Evolutionary conservation across 2,888 invertebrate species (phyloP).

Genomic region (Drosophila tanythrix): DNA sequence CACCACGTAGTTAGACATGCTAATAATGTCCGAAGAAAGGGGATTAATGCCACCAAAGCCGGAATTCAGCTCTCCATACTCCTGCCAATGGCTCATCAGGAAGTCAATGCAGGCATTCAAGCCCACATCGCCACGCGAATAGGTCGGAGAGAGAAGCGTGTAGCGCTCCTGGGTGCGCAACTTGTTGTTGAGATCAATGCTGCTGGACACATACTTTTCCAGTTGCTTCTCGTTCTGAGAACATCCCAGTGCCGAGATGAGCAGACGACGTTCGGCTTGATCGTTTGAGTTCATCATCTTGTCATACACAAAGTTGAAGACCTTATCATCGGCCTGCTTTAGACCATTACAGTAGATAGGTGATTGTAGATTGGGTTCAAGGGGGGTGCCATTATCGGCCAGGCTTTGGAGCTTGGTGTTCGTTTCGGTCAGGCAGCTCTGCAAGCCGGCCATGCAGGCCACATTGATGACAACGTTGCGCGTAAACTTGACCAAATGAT

Average conservation of each 20-base stretch:
- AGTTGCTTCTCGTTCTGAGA: conserved; percentile 86
- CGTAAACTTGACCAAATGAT: conserved; percentile 77
- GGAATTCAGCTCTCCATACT: conserved; percentile 69
- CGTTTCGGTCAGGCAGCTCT: conserved; percentile 78
- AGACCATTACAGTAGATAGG: conserved; percentile 84
- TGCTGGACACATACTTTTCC: conserved; percentile 85
- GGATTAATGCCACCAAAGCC: conserved; percentile 77
- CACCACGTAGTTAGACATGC: conserved; percentile 76
- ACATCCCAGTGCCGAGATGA: conserved; percentile 89
- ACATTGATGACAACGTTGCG: conserved; percentile 80
- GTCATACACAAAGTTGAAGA: conserved; percentile 88
- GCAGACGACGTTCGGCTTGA: conserved; percentile 87
- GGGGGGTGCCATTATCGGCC: conserved; percentile 53
- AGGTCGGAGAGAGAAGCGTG: conserved; percentile 74
- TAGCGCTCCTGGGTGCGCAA: conserved; percentile 76
- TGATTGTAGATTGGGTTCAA: conserved; percentile 82
- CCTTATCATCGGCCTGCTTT: conserved; percentile 83
- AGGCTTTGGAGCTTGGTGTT: conserved; percentile 68
- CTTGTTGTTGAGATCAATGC: conserved; percentile 63
- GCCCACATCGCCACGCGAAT: conserved; percentile 83
- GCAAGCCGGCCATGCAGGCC: conserved; percentile 79
- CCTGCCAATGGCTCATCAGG: conserved; percentile 83
- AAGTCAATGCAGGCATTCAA: conserved; percentile 86
- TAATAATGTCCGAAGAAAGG: conserved; percentile 69
- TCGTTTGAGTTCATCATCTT: conserved; percentile 86